phyloP scores from a whole-genome alignment of 2,113 vertebrate genomes.

The Rhea pennata region DNA sequence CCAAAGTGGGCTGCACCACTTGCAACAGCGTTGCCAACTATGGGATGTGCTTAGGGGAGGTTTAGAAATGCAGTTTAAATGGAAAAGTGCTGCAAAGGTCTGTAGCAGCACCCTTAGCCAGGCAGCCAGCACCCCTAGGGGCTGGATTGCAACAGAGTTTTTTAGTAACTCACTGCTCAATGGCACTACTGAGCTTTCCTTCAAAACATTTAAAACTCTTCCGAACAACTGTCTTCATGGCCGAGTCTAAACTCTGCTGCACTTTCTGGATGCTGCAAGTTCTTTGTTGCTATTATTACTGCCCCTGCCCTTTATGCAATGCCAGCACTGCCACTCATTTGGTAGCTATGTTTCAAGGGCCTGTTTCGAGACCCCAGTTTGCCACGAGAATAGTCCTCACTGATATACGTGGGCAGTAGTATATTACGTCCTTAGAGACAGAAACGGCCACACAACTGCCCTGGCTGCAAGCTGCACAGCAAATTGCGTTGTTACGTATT shows the following conservation, averaged over 20 bases:
- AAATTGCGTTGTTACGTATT: not conserved
- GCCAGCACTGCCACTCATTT: slow-evolving; percentile 10
- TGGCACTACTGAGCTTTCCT: not conserved
- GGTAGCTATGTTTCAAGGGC: not conserved
- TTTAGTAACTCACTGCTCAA: not conserved
- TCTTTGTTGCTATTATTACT: slow-evolving; percentile 45
- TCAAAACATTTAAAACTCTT: not conserved
- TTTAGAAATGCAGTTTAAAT: not conserved
- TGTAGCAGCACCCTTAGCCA: not conserved
- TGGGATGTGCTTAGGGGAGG: fast-evolving
- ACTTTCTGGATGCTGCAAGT: slow-evolving; percentile 16
- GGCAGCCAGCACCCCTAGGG: fast-evolving
- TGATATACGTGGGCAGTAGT: not conserved
- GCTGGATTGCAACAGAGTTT: not conserved
- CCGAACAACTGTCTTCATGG: not conserved
- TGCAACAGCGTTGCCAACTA: not conserved
- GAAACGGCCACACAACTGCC: not conserved
- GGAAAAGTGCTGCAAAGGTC: not conserved
- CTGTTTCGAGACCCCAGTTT: not conserved
- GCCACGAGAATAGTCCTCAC: not conserved
- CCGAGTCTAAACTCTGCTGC: not conserved
- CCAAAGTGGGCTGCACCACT: not conserved
- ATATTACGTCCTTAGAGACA: not conserved
- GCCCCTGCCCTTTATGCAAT: slow-evolving; percentile 28
- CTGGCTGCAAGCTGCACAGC: not conserved